A percentile compares a stretch with the other conserved stretches of the same genome.
Conservation (phyloP, 1,140 invertebrate species). For the Rhizoglyphus robini region DNA sequence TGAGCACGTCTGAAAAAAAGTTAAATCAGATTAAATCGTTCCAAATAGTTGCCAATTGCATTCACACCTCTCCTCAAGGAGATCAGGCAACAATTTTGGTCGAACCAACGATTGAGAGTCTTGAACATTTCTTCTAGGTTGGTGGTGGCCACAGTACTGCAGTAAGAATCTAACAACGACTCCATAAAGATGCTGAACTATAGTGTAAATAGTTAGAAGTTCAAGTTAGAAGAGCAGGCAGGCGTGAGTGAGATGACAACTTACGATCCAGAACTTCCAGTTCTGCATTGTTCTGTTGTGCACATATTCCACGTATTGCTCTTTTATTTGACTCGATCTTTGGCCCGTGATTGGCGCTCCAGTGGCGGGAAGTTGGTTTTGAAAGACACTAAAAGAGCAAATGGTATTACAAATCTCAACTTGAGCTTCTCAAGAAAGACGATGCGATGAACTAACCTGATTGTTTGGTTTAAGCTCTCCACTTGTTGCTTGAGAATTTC, state of each 20-base stretch:
- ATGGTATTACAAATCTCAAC: conserved; percentile 8
- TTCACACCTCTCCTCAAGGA: conserved; percentile 71
- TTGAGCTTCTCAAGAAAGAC: conserved; percentile 16
- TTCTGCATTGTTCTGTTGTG: conserved; percentile 66
- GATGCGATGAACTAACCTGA: conserved; percentile 47
- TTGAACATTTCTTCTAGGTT: conserved; percentile 80
- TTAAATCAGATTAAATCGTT: neutral
- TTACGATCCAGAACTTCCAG: conserved; percentile 98
- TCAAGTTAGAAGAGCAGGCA: conserved; percentile 15
- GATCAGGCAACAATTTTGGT: conserved; percentile 85
- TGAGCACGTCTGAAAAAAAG: conserved; percentile 62
- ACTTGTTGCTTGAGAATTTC: conserved; percentile 65
- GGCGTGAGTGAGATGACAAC: conserved; percentile 28
- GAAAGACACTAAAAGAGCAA: conserved; percentile 44
- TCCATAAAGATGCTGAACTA: conserved; percentile 83
- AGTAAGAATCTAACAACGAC: conserved; percentile 73
- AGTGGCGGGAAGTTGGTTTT: conserved; percentile 83
- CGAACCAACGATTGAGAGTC: conserved; percentile 80
- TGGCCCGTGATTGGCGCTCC: conserved; percentile 81
- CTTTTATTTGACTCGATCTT: conserved; percentile 75
- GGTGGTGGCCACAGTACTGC: conserved; percentile 72
- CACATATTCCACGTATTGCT: conserved; percentile 88
- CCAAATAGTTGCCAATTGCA: conserved; percentile 9
- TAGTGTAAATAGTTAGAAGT: conserved; percentile 30
- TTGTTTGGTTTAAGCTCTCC: conserved; percentile 72